Percentiles rank a stretch among this genome's conserved stretches.
Evolutionary conservation across 1,140 invertebrate genomes (phyloP).

Genomic region (Aphis craccivora): DNA sequence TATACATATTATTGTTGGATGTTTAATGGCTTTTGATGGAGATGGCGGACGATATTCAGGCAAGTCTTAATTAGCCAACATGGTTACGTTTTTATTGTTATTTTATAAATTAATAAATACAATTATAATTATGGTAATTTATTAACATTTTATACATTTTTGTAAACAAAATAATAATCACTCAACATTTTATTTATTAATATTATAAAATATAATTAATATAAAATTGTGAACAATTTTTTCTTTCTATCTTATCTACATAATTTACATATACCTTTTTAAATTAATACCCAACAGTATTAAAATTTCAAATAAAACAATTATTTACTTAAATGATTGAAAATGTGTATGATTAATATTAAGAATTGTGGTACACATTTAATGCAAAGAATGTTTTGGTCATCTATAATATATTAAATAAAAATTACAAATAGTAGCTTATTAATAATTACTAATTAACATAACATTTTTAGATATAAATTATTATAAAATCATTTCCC

Average conservation of each 20-base stretch:
- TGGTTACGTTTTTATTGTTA: slow-evolving; percentile 14
- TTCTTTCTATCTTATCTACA: not conserved
- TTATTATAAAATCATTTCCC: too few species aligned
- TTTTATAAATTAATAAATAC: slow-evolving; percentile 15
- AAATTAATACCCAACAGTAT: not conserved
- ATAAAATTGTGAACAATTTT: not conserved
- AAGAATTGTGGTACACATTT: not conserved
- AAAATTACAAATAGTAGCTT: not conserved
- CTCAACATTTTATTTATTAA: not conserved
- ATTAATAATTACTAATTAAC: not conserved
- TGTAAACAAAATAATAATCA: not conserved
- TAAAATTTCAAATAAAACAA: not conserved
- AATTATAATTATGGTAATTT: not conserved
- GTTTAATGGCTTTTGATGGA: slow-evolving; percentile 58
- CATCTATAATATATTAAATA: not conserved
- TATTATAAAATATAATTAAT: not conserved
- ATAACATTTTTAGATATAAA: not conserved
- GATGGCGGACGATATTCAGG: slow-evolving; percentile 54
- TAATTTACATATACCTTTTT: not conserved
- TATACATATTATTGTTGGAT: slow-evolving; percentile 12
- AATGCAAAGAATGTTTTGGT: not conserved
- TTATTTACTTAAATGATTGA: not conserved
- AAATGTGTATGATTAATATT: not conserved
- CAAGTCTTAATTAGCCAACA: not conserved
- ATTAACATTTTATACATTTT: not conserved